Percentiles rank a stretch among this genome's conserved stretches.
These are phyloP conservation scores for Tauraco hartlaubi DNA, from an alignment of 2,797 vertebrate genomes.

Conservation along the genomic window DNA sequence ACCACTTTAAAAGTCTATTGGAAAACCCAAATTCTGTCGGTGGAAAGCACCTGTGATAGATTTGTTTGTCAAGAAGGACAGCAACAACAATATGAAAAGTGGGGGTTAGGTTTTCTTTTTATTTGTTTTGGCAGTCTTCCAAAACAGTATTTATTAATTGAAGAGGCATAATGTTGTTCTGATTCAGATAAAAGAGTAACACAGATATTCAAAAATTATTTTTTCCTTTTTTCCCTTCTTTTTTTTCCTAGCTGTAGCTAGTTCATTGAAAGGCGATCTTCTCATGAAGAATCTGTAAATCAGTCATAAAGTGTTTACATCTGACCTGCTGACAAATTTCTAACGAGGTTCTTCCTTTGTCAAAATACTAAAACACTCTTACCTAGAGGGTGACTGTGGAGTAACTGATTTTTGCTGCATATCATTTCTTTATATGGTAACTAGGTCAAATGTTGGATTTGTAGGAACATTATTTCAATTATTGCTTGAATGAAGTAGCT, in stretches of 20 bases:
- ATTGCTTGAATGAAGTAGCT: not conserved
- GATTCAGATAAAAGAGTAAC: not conserved
- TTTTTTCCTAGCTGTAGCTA: not conserved
- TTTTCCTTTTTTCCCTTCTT: accelerated
- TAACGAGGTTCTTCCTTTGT: not conserved
- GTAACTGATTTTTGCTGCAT: not conserved
- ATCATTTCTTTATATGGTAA: not conserved
- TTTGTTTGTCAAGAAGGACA: not conserved
- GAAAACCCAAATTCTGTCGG: not conserved
- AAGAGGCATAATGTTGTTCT: not conserved
- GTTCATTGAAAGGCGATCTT: not conserved
- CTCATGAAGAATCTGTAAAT: not conserved
- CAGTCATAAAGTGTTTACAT: not conserved
- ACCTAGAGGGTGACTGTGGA: not conserved
- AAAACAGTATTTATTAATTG: not conserved
- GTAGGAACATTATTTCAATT: not conserved
- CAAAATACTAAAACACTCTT: not conserved
- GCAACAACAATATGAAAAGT: not conserved
- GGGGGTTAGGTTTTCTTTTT: not conserved
- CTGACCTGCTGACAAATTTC: not conserved
- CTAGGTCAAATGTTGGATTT: not conserved
- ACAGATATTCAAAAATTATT: not conserved
- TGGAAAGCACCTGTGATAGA: not conserved
- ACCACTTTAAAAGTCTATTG: not conserved
- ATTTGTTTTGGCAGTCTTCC: not conserved